phyloP scores from a whole-genome alignment of 2,888 invertebrate species.

The Heliconius ismenius region DNA sequence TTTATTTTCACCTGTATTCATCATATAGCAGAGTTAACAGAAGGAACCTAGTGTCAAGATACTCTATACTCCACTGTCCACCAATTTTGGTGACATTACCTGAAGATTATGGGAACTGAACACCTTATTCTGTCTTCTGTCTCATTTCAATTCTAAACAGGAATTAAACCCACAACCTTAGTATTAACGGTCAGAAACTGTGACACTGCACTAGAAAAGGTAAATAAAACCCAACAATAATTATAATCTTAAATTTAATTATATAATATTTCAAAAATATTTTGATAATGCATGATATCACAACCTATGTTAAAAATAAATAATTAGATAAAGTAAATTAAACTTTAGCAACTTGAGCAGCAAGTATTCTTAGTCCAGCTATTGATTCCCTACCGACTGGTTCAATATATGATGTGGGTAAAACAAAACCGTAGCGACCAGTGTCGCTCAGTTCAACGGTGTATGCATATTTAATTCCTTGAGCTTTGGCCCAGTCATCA shows the following conservation, averaged over 20 bases:
- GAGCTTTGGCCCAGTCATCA: conserved; percentile 95
- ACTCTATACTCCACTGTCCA: too few relatives aligned
- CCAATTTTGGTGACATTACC: too few relatives aligned
- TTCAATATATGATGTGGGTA: conserved; percentile 89
- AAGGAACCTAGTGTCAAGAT: neutral
- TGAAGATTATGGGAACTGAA: too few relatives aligned
- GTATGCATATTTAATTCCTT: conserved; percentile 92
- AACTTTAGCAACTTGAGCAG: conserved; percentile 52
- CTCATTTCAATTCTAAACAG: too few relatives aligned
- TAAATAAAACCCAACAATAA: conserved; percentile 45
- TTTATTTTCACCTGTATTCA: neutral
- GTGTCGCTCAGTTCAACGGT: conserved; percentile 94
- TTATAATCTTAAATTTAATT: conserved; percentile 21
- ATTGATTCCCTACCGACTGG: conserved; percentile 88
- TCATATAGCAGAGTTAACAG: too few relatives aligned
- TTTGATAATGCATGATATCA: conserved; percentile 40
- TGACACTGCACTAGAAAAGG: conserved; percentile 40
- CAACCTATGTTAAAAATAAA: conserved; percentile 46
- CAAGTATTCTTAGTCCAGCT: conserved; percentile 85
- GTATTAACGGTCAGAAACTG: neutral
- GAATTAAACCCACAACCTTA: neutral
- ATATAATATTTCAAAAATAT: conserved; percentile 35
- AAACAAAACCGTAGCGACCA: conserved; percentile 91
- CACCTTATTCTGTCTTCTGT: too few relatives aligned
- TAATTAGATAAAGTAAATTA: conserved; percentile 40